Conservation (phyloP, 2,113 vertebrate genomes). For the Embiotoca jacksoni region DNA sequence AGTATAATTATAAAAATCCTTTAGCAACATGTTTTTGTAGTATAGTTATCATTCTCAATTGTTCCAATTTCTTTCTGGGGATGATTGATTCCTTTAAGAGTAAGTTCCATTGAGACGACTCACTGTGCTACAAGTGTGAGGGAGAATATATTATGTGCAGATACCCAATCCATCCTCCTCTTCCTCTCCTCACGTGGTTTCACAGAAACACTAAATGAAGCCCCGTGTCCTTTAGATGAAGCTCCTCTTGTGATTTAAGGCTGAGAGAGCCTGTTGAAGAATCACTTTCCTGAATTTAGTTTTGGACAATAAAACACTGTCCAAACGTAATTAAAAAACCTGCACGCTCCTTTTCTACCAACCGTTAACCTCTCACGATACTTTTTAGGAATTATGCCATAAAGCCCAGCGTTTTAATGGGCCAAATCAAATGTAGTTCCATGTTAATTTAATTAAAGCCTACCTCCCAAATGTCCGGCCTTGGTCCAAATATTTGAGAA, state of each 20-base stretch:
- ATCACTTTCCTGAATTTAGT: slow-evolving; percentile 79
- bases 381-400: slow-evolving; percentile 83
- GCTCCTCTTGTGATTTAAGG: slow-evolving; percentile 76
- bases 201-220: slow-evolving; percentile 74
- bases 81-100: slow-evolving; percentile 76
- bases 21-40: neutral
- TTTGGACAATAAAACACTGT: slow-evolving; percentile 84
- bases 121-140: slow-evolving; percentile 1
- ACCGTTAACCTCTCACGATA: slow-evolving; percentile 83
- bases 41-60: slow-evolving; percentile 35
- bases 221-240: slow-evolving; percentile 70
- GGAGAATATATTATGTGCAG: slow-evolving; percentile 53
- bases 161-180: slow-evolving; percentile 60
- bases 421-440: slow-evolving; percentile 83
- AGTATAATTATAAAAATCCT: slow-evolving; percentile 21
- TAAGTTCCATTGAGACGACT: slow-evolving; percentile 61
- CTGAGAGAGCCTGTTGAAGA: slow-evolving; percentile 73
- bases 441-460: slow-evolving; percentile 85
- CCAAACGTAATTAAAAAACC: slow-evolving; percentile 79
- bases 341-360: slow-evolving; percentile 63
- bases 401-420: slow-evolving; percentile 82
- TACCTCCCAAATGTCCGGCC: slow-evolving; percentile 78
- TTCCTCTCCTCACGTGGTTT: slow-evolving; percentile 55
- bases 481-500: slow-evolving; percentile 81
- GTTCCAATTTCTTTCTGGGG: slow-evolving; percentile 27